Percentiles rank a stretch among this genome's conserved stretches.
Evolutionary conservation across 2,113 vertebrate species (phyloP).

Genomic region (Speoplatyrhinus poulsoni): DNA sequence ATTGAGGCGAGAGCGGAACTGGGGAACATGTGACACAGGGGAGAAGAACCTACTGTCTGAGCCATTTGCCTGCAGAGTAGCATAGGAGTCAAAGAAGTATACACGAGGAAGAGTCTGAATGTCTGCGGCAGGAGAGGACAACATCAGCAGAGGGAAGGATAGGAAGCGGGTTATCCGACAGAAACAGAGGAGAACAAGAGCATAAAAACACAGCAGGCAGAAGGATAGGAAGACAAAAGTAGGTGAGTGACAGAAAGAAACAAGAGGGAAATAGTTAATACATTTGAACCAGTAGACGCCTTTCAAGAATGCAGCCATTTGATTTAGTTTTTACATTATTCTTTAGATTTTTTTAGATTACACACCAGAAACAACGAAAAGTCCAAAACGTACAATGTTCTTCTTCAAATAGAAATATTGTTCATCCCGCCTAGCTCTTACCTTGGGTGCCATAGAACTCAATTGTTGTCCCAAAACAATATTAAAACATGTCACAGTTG

Average conservation of each 20-base stretch:
- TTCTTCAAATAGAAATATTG: too few relatives aligned
- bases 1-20: constrained; percentile 21
- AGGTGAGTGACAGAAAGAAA: constrained; percentile 27
- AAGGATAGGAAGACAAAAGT: constrained; percentile 9
- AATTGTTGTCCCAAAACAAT: too few relatives aligned
- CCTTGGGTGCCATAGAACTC: too few relatives aligned
- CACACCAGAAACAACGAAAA: too few relatives aligned
- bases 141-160: constrained; percentile 10
- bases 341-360: too few relatives aligned
- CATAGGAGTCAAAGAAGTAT: constrained; percentile 86
- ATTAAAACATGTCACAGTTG: too few relatives aligned
- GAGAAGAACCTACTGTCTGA: constrained; percentile 80
- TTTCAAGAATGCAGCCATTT: too few relatives aligned
- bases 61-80: constrained; percentile 81
- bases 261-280: constrained; percentile 40
- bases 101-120: constrained; percentile 86
- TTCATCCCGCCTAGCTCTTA: too few relatives aligned
- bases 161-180: not conserved
- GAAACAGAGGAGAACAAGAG: not conserved
- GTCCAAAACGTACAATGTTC: too few relatives aligned
- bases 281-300: constrained; percentile 1
- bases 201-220: constrained; percentile 2
- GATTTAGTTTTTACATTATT: too few relatives aligned
- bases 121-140: constrained; percentile 65
- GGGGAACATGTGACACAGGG: constrained; percentile 22